These are phyloP conservation scores for Himalopsyche kuldschensis DNA, from an alignment of 2,888 invertebrate species.

Conservation along the genomic window DNA sequence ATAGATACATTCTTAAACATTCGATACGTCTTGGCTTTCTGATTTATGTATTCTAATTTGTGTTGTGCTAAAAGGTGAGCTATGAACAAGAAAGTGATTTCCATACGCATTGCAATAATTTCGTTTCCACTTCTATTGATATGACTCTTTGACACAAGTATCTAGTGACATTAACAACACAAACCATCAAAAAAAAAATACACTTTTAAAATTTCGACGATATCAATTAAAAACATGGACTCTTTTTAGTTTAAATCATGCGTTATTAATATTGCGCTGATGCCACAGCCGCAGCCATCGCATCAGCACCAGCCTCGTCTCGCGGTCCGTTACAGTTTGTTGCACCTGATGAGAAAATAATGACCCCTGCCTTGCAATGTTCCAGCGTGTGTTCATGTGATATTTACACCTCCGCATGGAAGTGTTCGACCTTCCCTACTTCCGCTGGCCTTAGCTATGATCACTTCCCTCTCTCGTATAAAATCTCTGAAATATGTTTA, in stretches of 20 bases:
- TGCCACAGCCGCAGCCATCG: background rate
- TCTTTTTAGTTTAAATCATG: background rate
- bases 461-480: background rate
- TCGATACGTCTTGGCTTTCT: too few relatives aligned
- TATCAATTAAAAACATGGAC: too few relatives aligned
- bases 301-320: background rate
- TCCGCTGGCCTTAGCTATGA: background rate
- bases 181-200: too few relatives aligned
- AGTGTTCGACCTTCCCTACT: background rate
- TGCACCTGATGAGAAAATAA: background rate
- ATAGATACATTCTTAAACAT: too few relatives aligned
- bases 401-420: background rate
- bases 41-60: too few relatives aligned
- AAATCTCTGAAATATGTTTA: background rate
- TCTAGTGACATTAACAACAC: too few relatives aligned
- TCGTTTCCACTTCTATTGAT: too few relatives aligned
- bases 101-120: too few relatives aligned
- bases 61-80: too few relatives aligned
- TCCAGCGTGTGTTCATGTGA: background rate
- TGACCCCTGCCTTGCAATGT: background rate
- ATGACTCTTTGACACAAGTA: too few relatives aligned
- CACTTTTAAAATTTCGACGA: too few relatives aligned
- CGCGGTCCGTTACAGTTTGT: background rate
- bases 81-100: too few relatives aligned
- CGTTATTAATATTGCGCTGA: background rate